phyloP scores from a whole-genome alignment of 2,113 vertebrate genomes.

The Suricata suricatta region DNA sequence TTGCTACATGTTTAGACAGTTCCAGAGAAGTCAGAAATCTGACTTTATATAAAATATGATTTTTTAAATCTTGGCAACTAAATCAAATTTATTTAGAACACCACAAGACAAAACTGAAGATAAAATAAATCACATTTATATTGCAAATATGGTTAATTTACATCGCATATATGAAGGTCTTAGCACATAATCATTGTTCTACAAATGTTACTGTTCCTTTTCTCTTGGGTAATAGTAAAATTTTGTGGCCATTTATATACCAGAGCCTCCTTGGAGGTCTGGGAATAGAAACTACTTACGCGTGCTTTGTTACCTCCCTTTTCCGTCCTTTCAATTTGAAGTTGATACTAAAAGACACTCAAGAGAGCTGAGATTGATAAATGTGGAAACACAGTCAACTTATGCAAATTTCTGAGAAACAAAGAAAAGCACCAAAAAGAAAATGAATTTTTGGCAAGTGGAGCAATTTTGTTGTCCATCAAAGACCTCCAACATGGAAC shows the following conservation, averaged over 20 bases:
- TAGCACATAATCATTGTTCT: background rate
- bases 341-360: background rate
- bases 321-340: background rate
- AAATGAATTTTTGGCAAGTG: background rate
- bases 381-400: background rate
- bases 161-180: background rate
- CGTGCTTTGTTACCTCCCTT: background rate
- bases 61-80: background rate
- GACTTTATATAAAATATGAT: background rate
- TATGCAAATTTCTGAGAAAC: slow-evolving; percentile 60
- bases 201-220: background rate
- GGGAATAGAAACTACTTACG: background rate
- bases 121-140: background rate
- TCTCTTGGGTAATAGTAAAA: background rate
- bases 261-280: background rate
- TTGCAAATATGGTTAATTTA: background rate
- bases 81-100: background rate
- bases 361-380: background rate
- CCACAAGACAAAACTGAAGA: background rate
- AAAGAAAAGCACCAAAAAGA: slow-evolving; percentile 61
- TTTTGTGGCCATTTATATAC: background rate
- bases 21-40: background rate
- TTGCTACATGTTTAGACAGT: background rate
- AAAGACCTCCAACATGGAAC: slow-evolving; percentile 44
- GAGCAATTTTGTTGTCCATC: slow-evolving; percentile 17